phyloP scores from a whole-genome alignment of 2,797 vertebrate genomes.

The Smutsia gigantea region DNA sequence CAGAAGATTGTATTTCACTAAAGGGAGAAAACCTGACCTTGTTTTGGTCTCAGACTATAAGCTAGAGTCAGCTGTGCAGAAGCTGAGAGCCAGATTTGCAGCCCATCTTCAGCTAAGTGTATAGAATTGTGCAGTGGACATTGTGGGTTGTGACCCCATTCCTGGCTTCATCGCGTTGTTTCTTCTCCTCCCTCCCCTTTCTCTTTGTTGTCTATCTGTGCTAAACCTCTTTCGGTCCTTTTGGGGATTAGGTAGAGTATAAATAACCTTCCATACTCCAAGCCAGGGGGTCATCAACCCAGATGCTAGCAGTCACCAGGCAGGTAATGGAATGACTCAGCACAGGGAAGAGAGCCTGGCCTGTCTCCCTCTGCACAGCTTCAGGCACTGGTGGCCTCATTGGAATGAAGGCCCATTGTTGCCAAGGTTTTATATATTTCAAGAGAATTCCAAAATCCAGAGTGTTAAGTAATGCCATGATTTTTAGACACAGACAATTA shows the following conservation, averaged over 20 bases:
- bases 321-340: neutral
- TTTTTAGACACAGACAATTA: neutral
- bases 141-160: neutral
- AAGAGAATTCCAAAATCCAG: conserved; percentile 13
- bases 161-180: neutral
- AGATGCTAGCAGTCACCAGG: neutral
- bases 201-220: neutral
- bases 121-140: neutral
- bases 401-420: neutral
- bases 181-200: neutral
- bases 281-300: neutral
- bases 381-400: fast-evolving
- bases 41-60: conserved; percentile 6
- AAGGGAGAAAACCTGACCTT: neutral
- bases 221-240: neutral
- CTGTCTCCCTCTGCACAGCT: neutral
- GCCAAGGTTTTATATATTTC: neutral
- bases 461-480: neutral
- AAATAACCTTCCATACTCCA: neutral
- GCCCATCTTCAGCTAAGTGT: neutral
- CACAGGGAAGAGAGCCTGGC: neutral
- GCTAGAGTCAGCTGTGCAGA: neutral
- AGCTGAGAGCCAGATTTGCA: neutral
- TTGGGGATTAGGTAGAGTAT: neutral
- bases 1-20: neutral